A percentile compares a stretch with the other conserved stretches of the same genome.
Evolutionary conservation across 2,113 vertebrate genomes (phyloP).

Genomic region (Anhinga rufa): DNA sequence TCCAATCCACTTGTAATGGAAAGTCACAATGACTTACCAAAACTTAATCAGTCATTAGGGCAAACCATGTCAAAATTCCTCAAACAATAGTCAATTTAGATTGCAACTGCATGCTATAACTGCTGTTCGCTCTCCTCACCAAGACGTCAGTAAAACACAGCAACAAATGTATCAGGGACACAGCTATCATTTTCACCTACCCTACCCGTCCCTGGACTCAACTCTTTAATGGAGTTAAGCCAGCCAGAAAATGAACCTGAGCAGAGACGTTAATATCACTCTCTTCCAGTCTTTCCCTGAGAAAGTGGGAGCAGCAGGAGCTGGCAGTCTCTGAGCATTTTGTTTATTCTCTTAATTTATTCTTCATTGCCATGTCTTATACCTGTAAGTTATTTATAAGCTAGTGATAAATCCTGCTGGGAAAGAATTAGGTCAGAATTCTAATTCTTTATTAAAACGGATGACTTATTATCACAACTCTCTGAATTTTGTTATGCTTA

Average conservation of each 20-base stretch:
- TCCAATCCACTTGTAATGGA: neutral
- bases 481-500: neutral
- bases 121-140: neutral
- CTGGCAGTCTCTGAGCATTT: neutral
- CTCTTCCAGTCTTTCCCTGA: neutral
- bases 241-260: conserved; percentile 7
- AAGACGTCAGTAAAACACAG: neutral
- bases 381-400: conserved; percentile 29
- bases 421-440: conserved; percentile 52
- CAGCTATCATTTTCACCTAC: neutral
- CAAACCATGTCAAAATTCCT: neutral
- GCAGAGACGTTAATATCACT: neutral
- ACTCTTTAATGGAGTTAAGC: neutral
- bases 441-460: conserved; percentile 27
- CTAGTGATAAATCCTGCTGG: neutral
- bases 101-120: neutral
- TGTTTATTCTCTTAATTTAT: conserved; percentile 46
- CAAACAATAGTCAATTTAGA: neutral
- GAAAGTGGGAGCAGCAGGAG: neutral
- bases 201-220: neutral
- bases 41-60: neutral
- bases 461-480: neutral
- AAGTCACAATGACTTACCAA: neutral
- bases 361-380: neutral
- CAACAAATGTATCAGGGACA: neutral